phyloP scores from a whole-genome alignment of 2,113 vertebrate species.

The Chaenocephalus aceratus region DNA sequence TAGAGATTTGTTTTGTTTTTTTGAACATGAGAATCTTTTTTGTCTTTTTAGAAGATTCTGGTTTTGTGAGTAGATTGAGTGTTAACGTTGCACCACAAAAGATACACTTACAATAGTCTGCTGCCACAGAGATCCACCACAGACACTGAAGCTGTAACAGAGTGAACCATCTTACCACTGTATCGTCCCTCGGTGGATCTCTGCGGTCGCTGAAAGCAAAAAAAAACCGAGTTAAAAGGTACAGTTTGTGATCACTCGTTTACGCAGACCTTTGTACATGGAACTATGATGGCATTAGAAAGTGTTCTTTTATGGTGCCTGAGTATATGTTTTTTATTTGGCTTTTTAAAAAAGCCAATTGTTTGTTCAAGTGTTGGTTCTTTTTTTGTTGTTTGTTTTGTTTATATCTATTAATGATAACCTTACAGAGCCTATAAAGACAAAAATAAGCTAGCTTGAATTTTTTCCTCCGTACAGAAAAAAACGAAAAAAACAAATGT shows the following conservation, averaged over 20 bases:
- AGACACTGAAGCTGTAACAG: slow-evolving; percentile 30
- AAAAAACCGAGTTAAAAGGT: slow-evolving; percentile 11
- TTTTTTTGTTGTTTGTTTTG: slow-evolving; percentile 55
- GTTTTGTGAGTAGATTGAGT: slow-evolving; percentile 60
- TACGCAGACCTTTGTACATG: slow-evolving; percentile 55
- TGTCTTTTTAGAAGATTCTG: slow-evolving; percentile 50
- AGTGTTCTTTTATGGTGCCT: slow-evolving; percentile 76
- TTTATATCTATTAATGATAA: slow-evolving; percentile 78
- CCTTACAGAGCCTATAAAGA: slow-evolving; percentile 82
- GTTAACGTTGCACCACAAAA: slow-evolving; percentile 67
- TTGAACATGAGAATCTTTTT: slow-evolving; percentile 41
- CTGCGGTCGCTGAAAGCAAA: slow-evolving; percentile 19
- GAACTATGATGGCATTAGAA: slow-evolving; percentile 71
- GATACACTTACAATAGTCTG: slow-evolving; percentile 35
- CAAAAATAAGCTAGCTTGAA: slow-evolving; percentile 85
- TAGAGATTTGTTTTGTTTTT: slow-evolving; percentile 37
- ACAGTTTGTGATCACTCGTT: slow-evolving; percentile 57
- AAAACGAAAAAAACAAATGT: slow-evolving; percentile 81
- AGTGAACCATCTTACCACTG: slow-evolving; percentile 38
- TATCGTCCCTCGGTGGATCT: slow-evolving; percentile 22
- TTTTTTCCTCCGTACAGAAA: slow-evolving; percentile 79
- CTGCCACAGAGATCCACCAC: slow-evolving; percentile 35
- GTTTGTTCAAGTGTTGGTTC: slow-evolving; percentile 67
- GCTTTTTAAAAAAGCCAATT: slow-evolving; percentile 74
- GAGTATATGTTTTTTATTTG: slow-evolving; percentile 51